phyloP scores from a whole-genome alignment of 2,888 invertebrate genomes.

The Euproctis similis region DNA sequence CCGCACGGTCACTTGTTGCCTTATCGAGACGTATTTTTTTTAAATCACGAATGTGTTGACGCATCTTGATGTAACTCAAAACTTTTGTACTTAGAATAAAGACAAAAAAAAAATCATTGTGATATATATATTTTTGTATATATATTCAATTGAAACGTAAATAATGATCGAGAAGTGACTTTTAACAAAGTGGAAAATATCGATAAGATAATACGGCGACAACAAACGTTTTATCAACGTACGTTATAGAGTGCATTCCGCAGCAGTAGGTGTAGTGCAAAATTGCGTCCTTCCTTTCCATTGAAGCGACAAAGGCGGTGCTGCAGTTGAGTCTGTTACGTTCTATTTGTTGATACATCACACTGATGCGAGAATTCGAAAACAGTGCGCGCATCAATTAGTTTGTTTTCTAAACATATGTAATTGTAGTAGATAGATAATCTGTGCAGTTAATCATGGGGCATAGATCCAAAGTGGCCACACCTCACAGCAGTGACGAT shows the following conservation, averaged over 20 bases:
- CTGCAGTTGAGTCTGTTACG: slow-evolving; percentile 27
- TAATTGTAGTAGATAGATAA: slow-evolving; percentile 27
- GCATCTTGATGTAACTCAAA: slow-evolving; percentile 10
- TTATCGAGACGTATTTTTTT: slow-evolving; percentile 10
- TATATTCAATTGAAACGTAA: slow-evolving; percentile 33
- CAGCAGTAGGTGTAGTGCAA: slow-evolving; percentile 33
- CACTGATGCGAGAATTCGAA: slow-evolving; percentile 43
- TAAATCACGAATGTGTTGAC: slow-evolving; percentile 9
- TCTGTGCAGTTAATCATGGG: slow-evolving; percentile 47
- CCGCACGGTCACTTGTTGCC: slow-evolving; percentile 34
- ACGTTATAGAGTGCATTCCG: slow-evolving; percentile 35
- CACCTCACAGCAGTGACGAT: slow-evolving; percentile 59
- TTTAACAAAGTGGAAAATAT: slow-evolving; percentile 49
- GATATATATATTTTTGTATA: slow-evolving; percentile 15
- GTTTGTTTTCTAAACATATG: slow-evolving; percentile 38
- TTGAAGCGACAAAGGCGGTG: slow-evolving; percentile 31
- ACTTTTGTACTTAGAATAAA: slow-evolving; percentile 15
- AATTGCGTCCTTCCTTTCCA: slow-evolving; percentile 52
- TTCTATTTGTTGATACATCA: slow-evolving; percentile 32
- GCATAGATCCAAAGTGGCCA: slow-evolving; percentile 43
- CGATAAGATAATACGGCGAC: slow-evolving; percentile 56
- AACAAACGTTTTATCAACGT: slow-evolving; percentile 45
- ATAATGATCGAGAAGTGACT: slow-evolving; percentile 44
- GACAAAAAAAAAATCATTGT: slow-evolving; percentile 13
- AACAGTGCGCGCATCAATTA: slow-evolving; percentile 33